Evolutionary conservation across 2,888 invertebrate genomes (phyloP).

Genomic region (Microdon myrmicae): DNA sequence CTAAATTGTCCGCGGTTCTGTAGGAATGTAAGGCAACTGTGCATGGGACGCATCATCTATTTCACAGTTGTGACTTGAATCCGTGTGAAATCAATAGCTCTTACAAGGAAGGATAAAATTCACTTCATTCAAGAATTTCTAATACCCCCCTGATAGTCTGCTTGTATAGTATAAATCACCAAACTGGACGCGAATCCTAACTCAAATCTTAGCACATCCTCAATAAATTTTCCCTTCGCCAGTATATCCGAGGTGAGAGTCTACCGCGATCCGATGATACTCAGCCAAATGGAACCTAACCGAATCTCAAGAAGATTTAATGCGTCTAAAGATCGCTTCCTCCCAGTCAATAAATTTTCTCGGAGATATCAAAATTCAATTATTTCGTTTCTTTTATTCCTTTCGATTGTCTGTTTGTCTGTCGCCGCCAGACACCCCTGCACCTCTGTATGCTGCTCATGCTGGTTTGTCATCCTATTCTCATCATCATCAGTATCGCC

Average conservation of each 20-base stretch:
- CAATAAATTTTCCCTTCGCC: constrained; percentile 19
- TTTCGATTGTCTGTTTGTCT: constrained; percentile 16
- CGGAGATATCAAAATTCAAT: constrained; percentile 48
- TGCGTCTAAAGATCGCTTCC: constrained; percentile 33
- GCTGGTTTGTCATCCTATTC: neutral
- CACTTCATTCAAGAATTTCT: constrained; percentile 38
- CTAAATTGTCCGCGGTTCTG: constrained; percentile 43
- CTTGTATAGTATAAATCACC: constrained; percentile 24
- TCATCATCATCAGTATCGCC: constrained; percentile 23
- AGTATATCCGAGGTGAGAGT: constrained; percentile 21
- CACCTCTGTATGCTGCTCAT: neutral
- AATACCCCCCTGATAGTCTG: constrained; percentile 37
- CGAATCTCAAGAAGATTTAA: constrained; percentile 33
- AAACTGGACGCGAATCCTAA: constrained; percentile 1
- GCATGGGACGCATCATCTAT: constrained; percentile 31
- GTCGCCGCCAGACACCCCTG: no score
- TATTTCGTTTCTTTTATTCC: constrained; percentile 44
- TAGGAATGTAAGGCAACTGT: constrained; percentile 40
- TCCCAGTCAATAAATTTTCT: constrained; percentile 32
- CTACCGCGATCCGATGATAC: neutral
- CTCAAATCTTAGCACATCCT: constrained; percentile 7
- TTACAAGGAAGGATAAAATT: constrained; percentile 3
- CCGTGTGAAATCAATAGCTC: constrained; percentile 13
- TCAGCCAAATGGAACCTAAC: constrained; percentile 5
- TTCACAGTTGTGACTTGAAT: constrained; percentile 30